Evolutionary conservation across 2,113 vertebrate species (phyloP).

Genomic region (Pantherophis guttatus): DNA sequence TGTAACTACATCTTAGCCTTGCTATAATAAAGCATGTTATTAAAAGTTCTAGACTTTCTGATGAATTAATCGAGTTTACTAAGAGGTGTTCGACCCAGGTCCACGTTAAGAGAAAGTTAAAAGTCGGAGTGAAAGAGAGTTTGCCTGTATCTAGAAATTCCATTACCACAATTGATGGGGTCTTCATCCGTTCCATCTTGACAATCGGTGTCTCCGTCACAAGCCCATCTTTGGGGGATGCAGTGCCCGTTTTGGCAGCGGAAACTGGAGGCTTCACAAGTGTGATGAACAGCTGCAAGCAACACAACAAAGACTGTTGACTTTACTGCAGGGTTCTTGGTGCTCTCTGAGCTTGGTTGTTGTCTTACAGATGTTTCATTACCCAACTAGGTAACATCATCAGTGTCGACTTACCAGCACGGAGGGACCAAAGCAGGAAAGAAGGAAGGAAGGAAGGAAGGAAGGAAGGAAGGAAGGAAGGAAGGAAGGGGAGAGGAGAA

Average conservation of each 20-base stretch:
- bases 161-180: slow-evolving; percentile 76
- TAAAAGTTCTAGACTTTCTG: background rate
- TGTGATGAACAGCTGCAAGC: slow-evolving; percentile 84
- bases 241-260: slow-evolving; percentile 95
- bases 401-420: background rate
- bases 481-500: background rate
- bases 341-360: background rate
- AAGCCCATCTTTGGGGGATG: slow-evolving; percentile 93
- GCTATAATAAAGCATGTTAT: background rate
- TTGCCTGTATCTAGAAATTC: background rate
- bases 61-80: background rate
- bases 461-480: background rate
- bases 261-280: slow-evolving; percentile 92
- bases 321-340: background rate
- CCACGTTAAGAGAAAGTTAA: background rate
- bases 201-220: slow-evolving; percentile 91
- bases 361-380: background rate
- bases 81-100: background rate
- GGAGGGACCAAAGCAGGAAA: background rate
- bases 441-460: background rate
- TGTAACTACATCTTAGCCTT: background rate
- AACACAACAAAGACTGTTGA: background rate
- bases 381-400: background rate
- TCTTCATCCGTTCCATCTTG: slow-evolving; percentile 93
- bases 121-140: background rate